phyloP scores from a whole-genome alignment of 2,797 vertebrate genomes.

The Momotus momota region DNA sequence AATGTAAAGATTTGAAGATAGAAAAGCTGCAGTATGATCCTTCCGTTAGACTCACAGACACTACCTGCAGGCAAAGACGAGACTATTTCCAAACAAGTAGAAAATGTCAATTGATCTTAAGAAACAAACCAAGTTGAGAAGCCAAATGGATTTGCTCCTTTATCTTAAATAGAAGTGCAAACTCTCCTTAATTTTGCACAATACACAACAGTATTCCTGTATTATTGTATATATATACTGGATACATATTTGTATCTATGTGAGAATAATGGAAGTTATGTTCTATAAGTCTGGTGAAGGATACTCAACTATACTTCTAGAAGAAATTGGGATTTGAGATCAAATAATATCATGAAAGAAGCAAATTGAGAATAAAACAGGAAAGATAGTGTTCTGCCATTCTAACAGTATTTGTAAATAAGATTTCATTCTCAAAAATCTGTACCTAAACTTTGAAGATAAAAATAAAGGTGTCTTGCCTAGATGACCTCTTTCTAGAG shows the following conservation, averaged over 20 bases:
- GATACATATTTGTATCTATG: background rate
- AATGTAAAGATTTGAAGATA: too few species aligned
- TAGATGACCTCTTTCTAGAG: background rate
- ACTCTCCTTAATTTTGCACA: background rate
- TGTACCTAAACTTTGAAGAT: background rate
- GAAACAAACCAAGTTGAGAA: background rate
- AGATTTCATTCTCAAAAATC: background rate
- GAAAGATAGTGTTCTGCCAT: fast-evolving
- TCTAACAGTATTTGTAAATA: background rate
- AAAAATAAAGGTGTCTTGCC: background rate
- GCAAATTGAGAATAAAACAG: background rate
- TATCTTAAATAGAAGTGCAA: background rate
- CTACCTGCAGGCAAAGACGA: background rate
- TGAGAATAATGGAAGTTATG: background rate
- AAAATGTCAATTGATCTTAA: background rate
- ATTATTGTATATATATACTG: background rate
- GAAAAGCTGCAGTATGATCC: background rate
- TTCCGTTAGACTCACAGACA: background rate
- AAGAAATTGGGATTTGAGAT: background rate
- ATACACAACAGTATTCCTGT: background rate
- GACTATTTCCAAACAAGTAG: background rate
- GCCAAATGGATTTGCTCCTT: background rate
- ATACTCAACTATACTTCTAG: background rate
- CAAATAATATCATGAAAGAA: background rate
- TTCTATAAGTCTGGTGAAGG: background rate